These are phyloP conservation scores for Euborellia annulipes DNA, from an alignment of 1,140 invertebrate species.

Conservation along the genomic window DNA sequence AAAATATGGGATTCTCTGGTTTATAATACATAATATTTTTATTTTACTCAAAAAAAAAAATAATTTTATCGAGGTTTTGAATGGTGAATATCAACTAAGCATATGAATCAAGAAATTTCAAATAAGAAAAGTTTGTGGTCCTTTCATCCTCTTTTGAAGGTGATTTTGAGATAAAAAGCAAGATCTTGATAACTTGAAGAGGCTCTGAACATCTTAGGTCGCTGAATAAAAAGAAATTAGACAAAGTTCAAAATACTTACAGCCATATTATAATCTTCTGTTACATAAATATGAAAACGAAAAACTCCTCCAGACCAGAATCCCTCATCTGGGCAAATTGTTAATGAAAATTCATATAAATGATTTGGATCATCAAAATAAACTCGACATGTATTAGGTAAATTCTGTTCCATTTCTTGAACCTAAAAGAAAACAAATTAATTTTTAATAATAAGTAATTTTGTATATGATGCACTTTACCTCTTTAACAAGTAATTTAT, in stretches of 20 bases:
- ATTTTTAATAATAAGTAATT: background rate
- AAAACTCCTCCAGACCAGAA: constrained; percentile 78
- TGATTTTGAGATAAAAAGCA: no score
- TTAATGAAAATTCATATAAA: constrained; percentile 63
- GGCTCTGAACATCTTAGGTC: no score
- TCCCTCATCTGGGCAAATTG: constrained; percentile 72
- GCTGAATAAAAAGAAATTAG: no score
- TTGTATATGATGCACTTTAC: constrained; percentile 23
- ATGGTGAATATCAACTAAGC: no score
- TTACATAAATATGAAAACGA: constrained; percentile 68
- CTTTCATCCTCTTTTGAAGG: no score
- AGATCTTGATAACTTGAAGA: no score
- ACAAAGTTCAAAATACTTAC: constrained; percentile 48
- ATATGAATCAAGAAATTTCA: no score
- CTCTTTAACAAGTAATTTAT: constrained; percentile 72
- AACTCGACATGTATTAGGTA: constrained; percentile 64
- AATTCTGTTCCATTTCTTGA: constrained; percentile 76
- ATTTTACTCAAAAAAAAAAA: no score
- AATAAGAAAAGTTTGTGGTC: no score
- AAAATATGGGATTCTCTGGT: no score
- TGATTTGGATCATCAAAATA: constrained; percentile 67
- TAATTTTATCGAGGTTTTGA: no score
- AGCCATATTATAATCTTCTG: constrained; percentile 95
- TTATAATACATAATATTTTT: no score
- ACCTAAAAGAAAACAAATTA: constrained; percentile 33